Conservation (phyloP, 2,113 vertebrate genomes). For the Tetrax tetrax region DNA sequence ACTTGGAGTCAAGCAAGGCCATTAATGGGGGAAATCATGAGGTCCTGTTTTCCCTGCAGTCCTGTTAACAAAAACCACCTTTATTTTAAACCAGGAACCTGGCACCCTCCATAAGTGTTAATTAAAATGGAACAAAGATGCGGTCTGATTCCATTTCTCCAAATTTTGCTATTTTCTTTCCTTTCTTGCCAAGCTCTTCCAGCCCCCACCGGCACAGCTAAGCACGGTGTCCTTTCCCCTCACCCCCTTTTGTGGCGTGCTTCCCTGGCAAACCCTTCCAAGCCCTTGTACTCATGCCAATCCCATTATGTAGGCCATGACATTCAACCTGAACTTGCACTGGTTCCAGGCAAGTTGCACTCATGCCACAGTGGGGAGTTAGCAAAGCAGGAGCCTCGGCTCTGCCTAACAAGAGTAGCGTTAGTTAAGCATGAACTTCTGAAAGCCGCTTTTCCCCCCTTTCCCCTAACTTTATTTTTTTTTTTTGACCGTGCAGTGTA, state of each 20-base stretch:
- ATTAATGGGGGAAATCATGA: not conserved
- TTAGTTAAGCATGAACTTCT: not conserved
- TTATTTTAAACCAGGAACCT: not conserved
- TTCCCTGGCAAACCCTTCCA: not conserved
- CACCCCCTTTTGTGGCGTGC: not conserved
- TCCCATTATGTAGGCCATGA: not conserved
- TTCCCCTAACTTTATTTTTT: not conserved
- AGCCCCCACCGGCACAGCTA: not conserved
- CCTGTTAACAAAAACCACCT: not conserved
- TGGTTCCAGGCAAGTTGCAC: not conserved
- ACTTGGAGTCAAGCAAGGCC: not conserved
- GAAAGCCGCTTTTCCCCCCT: not conserved
- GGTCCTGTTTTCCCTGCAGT: not conserved
- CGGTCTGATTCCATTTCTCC: not conserved
- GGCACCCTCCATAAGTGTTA: not conserved
- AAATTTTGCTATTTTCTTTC: not conserved
- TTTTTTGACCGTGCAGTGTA: slow-evolving; percentile 73
- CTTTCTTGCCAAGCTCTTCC: not conserved
- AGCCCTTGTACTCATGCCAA: not conserved
- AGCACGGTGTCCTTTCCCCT: not conserved
- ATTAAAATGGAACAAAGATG: not conserved
- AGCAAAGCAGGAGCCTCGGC: not conserved
- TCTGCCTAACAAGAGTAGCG: rapidly evolving
- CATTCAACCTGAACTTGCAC: not conserved
- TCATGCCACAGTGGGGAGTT: too few species aligned